A percentile compares a stretch with the other conserved stretches of the same genome.
These are phyloP conservation scores for Sisyra terminalis DNA, from an alignment of 2,888 invertebrate genomes.

Conservation along the genomic window DNA sequence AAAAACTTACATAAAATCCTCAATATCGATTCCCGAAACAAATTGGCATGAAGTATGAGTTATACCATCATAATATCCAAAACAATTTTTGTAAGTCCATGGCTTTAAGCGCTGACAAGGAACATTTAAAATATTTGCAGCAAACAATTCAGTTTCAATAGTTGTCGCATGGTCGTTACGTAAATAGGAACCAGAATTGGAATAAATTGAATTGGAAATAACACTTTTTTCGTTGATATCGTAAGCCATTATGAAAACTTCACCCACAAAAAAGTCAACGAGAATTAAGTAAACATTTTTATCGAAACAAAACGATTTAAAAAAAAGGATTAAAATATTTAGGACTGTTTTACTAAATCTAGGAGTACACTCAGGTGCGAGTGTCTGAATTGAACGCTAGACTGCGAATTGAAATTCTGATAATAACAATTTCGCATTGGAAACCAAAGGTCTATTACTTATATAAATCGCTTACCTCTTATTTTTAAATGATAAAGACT, in stretches of 20 bases:
- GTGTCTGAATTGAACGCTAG: no score
- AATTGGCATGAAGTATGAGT: constrained; percentile 45
- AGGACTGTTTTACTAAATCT: no score
- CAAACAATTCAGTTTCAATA: not conserved
- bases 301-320: no score
- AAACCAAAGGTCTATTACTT: no score
- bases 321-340: no score
- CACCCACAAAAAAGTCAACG: no score
- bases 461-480: no score
- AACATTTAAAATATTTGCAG: constrained; percentile 10
- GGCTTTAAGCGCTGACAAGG: constrained; percentile 34
- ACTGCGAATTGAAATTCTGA: no score
- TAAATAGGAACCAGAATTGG: not conserved
- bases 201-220: not conserved
- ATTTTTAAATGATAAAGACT: no score
- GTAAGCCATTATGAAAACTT: not conserved
- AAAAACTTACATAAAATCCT: constrained; percentile 59
- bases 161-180: not conserved
- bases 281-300: no score
- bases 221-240: not conserved
- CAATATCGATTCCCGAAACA: constrained; percentile 47
- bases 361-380: no score
- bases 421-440: no score
- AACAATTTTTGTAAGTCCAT: constrained; percentile 50
- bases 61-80: constrained; percentile 39